These are phyloP conservation scores for Arvicanthis niloticus DNA, from an alignment of 2,113 vertebrate species.

Conservation along the genomic window DNA sequence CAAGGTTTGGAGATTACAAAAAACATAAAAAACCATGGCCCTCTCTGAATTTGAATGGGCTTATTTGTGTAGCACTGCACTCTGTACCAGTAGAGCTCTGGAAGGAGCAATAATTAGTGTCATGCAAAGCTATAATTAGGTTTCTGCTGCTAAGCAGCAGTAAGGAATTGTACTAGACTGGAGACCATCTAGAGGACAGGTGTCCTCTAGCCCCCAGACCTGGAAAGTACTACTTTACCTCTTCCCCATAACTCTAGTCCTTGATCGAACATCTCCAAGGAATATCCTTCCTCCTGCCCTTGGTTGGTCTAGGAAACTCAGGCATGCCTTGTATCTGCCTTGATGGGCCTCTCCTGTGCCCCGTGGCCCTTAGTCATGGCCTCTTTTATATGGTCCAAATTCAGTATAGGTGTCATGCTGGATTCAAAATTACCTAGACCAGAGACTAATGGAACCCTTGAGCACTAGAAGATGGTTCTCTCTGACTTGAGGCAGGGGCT, in stretches of 20 bases:
- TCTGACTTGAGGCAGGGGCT: neutral
- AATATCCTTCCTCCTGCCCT: conserved; percentile 14
- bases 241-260: neutral
- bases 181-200: neutral
- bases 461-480: neutral
- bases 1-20: neutral
- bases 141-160: neutral
- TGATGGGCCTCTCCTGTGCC: neutral
- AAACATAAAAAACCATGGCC: neutral
- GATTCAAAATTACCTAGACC: neutral
- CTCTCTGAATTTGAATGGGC: neutral
- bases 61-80: neutral
- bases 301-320: neutral
- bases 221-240: neutral
- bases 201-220: neutral
- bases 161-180: neutral
- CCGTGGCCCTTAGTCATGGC: neutral
- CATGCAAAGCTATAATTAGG: neutral
- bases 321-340: neutral
- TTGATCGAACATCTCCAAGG: neutral
- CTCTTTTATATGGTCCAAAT: neutral
- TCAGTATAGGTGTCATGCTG: neutral
- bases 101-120: conserved; percentile 1
- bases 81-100: neutral
- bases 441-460: neutral